Percentiles rank a stretch among this genome's conserved stretches.
Conservation (phyloP, 2,888 invertebrate genomes). For the Caenorhabditis sp. region DNA sequence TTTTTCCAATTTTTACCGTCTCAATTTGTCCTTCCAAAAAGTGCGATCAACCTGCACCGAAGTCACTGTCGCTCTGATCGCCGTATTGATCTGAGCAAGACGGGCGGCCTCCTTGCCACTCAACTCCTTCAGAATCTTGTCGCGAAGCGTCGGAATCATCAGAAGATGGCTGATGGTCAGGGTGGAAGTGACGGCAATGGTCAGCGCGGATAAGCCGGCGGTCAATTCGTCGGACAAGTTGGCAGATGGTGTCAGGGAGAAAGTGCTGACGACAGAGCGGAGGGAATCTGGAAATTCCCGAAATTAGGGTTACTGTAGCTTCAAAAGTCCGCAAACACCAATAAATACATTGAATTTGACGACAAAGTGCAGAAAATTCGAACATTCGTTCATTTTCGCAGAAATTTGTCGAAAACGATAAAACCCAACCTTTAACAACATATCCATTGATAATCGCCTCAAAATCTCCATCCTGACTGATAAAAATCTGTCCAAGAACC, state of each 20-base stretch:
- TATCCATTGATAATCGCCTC: constrained; percentile 54
- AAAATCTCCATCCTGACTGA: constrained; percentile 54
- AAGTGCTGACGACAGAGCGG: constrained; percentile 33
- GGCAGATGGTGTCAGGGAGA: constrained; percentile 41
- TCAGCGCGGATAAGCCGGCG: constrained; percentile 20
- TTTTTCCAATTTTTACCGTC: background rate
- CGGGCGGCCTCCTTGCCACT: constrained; percentile 13
- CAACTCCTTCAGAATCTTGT: constrained; percentile 20
- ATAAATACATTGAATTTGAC: constrained; percentile 1
- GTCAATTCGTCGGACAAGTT: constrained; percentile 12
- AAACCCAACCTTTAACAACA: constrained; percentile 35
- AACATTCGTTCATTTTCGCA: background rate
- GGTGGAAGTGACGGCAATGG: constrained; percentile 21
- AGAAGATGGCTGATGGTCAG: constrained; percentile 43
- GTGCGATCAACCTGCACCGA: constrained; percentile 34
- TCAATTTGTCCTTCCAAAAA: constrained; percentile 42
- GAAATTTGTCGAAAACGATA: background rate
- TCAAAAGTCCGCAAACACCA: background rate
- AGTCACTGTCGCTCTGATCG: constrained; percentile 10
- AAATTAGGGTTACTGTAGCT: background rate
- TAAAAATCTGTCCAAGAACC: constrained; percentile 54
- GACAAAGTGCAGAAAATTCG: background rate
- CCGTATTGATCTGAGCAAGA: constrained; percentile 10
- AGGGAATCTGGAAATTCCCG: constrained; percentile 41
- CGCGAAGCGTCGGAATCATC: constrained; percentile 29